Base-by-base conservation (phyloP, 2,888 invertebrate species). In the Alcis repandata region DNA sequence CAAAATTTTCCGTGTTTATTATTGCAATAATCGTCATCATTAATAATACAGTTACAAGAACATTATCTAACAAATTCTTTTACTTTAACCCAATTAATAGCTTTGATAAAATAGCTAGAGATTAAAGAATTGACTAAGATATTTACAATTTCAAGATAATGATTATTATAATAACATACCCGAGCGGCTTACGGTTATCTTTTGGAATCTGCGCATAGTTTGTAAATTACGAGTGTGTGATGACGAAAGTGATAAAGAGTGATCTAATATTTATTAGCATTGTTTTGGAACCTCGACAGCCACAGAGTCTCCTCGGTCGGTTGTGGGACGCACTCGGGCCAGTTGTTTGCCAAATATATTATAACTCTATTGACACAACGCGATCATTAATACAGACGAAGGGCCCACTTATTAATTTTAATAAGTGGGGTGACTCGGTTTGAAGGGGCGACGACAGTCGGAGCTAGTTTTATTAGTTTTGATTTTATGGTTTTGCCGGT, bases 351-450 rank as follows among this genome's bases (percentile, higher is more conserved):
- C 80, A 87, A 90, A 90, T 87, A 89, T 90, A 92, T 92, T 90
- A 91, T 88, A 88, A 80, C 80, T 81, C 80, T 92, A 92, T 93
- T 93, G 91, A 93, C 91, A 91, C 80, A 92, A 90, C 85, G 82
- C 85, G 88, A 89, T 92, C 91, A 91, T 93, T 93, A 92, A 91
- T 92, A 86, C 87, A 87, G 85, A 83, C 85, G 87, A 84, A 89
- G 90, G 89, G 88, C 90, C 85, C 89, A 88, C 89, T 92, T 93
- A 92, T 93, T 93, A 92, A 93, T 92, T 92, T 93, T 92, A 91
- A 92, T 92, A 92, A 92, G 88, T 89, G 85, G 92, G 92, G 91
- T 88, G 90, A 88, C 85, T 84, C 71, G 68, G 75, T 84, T 79
- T 82, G 79, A 83, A 85, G 90, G 88, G 88, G 84, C 76, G 85